Conservation (phyloP, 2,888 invertebrate genomes). For the Apamea crenata region DNA sequence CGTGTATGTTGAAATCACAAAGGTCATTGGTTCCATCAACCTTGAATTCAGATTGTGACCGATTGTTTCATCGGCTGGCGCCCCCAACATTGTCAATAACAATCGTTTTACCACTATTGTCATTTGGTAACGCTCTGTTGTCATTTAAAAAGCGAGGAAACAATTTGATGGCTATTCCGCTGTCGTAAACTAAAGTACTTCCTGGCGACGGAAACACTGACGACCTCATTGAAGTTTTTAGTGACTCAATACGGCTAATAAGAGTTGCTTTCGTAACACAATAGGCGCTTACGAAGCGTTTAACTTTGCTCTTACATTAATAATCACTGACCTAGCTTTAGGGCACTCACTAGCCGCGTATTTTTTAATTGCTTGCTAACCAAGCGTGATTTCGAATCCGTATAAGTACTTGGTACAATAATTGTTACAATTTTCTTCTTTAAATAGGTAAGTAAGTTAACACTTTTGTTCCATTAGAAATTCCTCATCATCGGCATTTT, state of each 20-base stretch:
- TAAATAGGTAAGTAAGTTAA: background rate
- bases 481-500: slow-evolving; percentile 7
- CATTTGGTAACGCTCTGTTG: slow-evolving; percentile 58
- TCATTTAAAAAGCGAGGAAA: slow-evolving; percentile 65
- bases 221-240: slow-evolving; percentile 49
- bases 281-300: slow-evolving; percentile 28
- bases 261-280: slow-evolving; percentile 36
- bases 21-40: slow-evolving; percentile 70
- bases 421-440: slow-evolving; percentile 14
- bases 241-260: slow-evolving; percentile 34
- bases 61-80: slow-evolving; percentile 65
- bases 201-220: slow-evolving; percentile 51
- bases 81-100: slow-evolving; percentile 56
- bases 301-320: slow-evolving; percentile 14
- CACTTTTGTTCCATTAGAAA: background rate
- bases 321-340: slow-evolving; percentile 38
- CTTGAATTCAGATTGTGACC: slow-evolving; percentile 65
- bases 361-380: slow-evolving; percentile 20
- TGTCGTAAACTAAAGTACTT: slow-evolving; percentile 61
- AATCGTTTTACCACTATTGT: slow-evolving; percentile 67
- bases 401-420: background rate
- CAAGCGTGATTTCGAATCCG: slow-evolving; percentile 15
- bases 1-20: slow-evolving; percentile 60
- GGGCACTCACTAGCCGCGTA: slow-evolving; percentile 17
- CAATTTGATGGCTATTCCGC: slow-evolving; percentile 56